These are phyloP conservation scores for Peromyscus leucopus DNA, from an alignment of 2,113 vertebrate genomes.

Conservation along the genomic window DNA sequence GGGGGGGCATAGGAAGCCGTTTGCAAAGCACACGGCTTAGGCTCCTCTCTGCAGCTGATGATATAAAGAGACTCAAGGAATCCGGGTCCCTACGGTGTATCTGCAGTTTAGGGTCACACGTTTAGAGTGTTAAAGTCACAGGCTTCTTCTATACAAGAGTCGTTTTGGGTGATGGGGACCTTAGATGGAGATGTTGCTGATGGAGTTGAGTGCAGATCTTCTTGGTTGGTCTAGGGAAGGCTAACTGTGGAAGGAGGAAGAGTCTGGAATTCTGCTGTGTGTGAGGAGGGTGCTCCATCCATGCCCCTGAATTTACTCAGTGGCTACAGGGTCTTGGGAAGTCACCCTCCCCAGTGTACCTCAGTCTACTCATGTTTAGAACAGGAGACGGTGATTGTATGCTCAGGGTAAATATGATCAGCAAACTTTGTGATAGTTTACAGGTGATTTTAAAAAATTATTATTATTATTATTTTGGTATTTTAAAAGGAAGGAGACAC, in stretches of 20 bases:
- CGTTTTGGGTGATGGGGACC: rapidly evolving
- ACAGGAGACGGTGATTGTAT: not conserved
- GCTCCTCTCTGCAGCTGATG: not conserved
- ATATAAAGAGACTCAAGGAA: not conserved
- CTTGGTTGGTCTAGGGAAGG: too few species aligned
- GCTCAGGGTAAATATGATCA: not conserved
- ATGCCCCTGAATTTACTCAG: not conserved
- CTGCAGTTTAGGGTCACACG: not conserved
- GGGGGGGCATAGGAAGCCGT: rapidly evolving
- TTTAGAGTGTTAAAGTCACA: not conserved
- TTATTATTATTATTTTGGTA: not conserved
- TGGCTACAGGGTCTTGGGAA: not conserved
- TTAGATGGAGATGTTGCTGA: not conserved
- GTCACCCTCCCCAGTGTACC: not conserved
- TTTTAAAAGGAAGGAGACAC: not conserved
- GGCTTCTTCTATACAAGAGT: not conserved
- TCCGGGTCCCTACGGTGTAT: not conserved
- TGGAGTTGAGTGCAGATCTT: not conserved
- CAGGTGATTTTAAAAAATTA: not conserved
- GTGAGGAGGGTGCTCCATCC: too few species aligned
- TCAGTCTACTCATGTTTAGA: not conserved
- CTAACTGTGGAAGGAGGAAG: rapidly evolving
- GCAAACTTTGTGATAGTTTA: not conserved
- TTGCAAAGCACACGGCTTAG: not conserved
- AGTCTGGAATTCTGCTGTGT: not conserved